A percentile compares a stretch with the other conserved stretches of the same genome.
These are phyloP conservation scores for Parnassius smintheus DNA, from an alignment of 2,888 invertebrate species.

Conservation along the genomic window DNA sequence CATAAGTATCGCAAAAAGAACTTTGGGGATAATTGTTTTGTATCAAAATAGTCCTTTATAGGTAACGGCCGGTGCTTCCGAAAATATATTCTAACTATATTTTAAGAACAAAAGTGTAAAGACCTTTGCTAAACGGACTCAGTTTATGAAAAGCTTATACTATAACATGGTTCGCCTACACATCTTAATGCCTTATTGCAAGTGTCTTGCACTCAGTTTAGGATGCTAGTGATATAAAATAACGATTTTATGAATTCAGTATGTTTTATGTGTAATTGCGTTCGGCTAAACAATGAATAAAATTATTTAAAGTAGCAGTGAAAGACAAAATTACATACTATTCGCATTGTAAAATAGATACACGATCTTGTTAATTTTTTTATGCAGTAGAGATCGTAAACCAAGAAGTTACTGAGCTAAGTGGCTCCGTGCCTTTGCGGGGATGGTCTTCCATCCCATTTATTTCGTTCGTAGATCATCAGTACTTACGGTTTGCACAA, in stretches of 20 bases:
- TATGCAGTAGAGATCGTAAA: too few relatives aligned
- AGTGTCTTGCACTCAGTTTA: constrained; percentile 40
- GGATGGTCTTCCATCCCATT: constrained; percentile 10
- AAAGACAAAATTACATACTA: too few relatives aligned
- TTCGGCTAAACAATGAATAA: constrained; percentile 22
- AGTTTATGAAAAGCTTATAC: background rate
- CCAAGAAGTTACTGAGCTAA: too few relatives aligned
- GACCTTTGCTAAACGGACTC: background rate
- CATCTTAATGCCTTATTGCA: constrained; percentile 42
- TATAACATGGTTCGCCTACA: background rate
- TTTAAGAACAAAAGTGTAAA: constrained; percentile 1
- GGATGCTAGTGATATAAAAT: constrained; percentile 36
- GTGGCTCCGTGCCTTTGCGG: background rate
- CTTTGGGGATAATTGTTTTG: constrained; percentile 16
- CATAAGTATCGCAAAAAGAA: background rate
- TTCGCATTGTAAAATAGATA: too few relatives aligned
- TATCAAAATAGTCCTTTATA: constrained; percentile 27
- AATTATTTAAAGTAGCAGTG: too few relatives aligned
- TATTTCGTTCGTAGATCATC: constrained; percentile 41
- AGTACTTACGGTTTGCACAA: constrained; percentile 75
- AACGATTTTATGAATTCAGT: constrained; percentile 28
- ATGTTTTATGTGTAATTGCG: constrained; percentile 27
- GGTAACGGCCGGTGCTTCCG: constrained; percentile 27
- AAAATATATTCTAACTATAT: constrained; percentile 19
- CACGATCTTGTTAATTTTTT: too few relatives aligned